Base-by-base conservation (phyloP, 2,797 vertebrate species). In the Melanotaenia parkinsoni region DNA sequence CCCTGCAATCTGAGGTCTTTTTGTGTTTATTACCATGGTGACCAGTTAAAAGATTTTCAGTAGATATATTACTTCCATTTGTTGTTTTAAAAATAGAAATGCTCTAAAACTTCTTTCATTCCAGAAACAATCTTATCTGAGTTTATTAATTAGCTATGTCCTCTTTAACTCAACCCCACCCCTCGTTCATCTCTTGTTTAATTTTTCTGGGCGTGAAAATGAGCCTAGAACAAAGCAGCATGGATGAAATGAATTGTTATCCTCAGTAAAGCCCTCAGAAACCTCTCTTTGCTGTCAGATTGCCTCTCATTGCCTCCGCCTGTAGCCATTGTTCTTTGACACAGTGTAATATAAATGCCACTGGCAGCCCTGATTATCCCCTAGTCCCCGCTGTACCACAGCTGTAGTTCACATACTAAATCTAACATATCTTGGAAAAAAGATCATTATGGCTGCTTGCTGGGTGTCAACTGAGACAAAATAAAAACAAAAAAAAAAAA, bases 211-310 rank as follows among this genome's bases (percentile, higher is more conserved):
- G 50, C 0, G 13, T 79, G 69, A 86, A 87, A 86, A 87, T 74
- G 43, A 69, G 58, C 64, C 43, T 9, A 5, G 83, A 87, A 91
- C 81, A 91, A 91, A 92, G 84, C 74, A 16, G 56, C 26, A 3
- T 26, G 79, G 73, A 86, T 87, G 77, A 90, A 91, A 90, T 89
- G 28, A 85, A 86, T 88, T 89, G 86, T 88, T 86, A 82, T 86
- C 88, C 74, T 9, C n/a, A 1, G 73, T 77, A 87, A 90, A 91
- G 80, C 80, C 77, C 71, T 68, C 63, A 67, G 79, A 92, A 90
- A 78, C 45, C 74, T 84, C 86, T 79, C 67, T 62, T 22, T 67
- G 87, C 76, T 71, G 66, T 87, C 78, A 83, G 64, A 90, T 86
- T 81, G 86, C 51, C 72, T 70, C 74, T 58, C 69, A 26, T 61